These are phyloP conservation scores for Pseudomugil tenellus DNA, from an alignment of 2,797 vertebrate species.

Conservation along the genomic window DNA sequence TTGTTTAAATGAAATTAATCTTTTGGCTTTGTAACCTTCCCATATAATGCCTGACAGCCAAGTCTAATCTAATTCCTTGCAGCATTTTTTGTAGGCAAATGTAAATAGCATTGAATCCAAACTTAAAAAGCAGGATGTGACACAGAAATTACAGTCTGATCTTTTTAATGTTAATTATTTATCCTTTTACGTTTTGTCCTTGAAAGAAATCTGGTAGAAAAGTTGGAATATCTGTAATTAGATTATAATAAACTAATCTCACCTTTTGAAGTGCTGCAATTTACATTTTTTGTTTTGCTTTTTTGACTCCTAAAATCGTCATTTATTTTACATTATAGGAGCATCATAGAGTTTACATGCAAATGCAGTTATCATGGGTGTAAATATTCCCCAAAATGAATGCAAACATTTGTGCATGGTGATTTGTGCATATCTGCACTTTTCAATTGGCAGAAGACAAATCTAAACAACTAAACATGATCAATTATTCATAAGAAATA, in stretches of 20 bases:
- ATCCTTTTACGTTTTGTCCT: background rate
- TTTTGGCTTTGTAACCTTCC: conserved; percentile 13
- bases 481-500: conserved; percentile 54
- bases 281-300: background rate
- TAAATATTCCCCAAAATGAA: background rate
- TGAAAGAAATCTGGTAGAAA: background rate
- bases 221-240: background rate
- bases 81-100: conserved; percentile 17
- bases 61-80: conserved; percentile 30
- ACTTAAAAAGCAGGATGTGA: conserved; percentile 14
- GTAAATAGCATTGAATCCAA: conserved; percentile 26
- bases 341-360: background rate
- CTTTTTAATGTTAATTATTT: conserved; percentile 12
- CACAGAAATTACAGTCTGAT: conserved; percentile 11
- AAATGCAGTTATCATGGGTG: background rate
- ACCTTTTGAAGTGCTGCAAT: background rate
- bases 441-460: conserved; percentile 34
- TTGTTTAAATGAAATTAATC: conserved; percentile 52
- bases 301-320: background rate
- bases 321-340: too few relatives aligned
- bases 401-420: conserved; percentile 11
- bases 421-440: background rate
- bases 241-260: background rate
- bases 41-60: conserved; percentile 23
- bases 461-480: conserved; percentile 28